phyloP scores from a whole-genome alignment of 2,113 vertebrate species.

The Trinectes maculatus region DNA sequence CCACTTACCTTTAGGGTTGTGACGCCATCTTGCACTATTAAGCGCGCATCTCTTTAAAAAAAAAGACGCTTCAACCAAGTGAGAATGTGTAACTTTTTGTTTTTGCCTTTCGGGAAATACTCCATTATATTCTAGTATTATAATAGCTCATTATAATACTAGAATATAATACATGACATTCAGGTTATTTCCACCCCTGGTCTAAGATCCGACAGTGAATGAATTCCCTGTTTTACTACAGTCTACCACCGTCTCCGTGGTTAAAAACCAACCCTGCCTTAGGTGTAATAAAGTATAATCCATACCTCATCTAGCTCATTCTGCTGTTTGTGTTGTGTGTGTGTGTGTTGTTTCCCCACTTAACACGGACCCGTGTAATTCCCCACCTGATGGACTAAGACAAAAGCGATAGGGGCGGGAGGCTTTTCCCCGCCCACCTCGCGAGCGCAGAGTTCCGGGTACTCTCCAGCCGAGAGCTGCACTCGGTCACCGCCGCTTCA shows the following conservation, averaged over 20 bases:
- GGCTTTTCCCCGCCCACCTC: conserved; percentile 43
- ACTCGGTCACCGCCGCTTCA: not conserved
- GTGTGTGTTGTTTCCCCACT: not conserved
- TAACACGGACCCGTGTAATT: conserved; percentile 3
- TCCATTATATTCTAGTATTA: too few species aligned
- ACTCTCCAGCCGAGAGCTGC: conserved; percentile 38
- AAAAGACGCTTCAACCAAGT: too few species aligned
- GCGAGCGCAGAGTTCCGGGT: conserved; percentile 70
- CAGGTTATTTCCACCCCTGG: conserved; percentile 36
- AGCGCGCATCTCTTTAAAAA: too few species aligned
- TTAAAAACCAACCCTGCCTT: conserved; percentile 55
- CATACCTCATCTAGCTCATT: conserved; percentile 30
- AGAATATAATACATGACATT: too few species aligned
- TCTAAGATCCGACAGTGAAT: conserved; percentile 28
- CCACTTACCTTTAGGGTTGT: too few species aligned
- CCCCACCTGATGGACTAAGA: conserved; percentile 57
- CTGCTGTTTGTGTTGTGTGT: not conserved
- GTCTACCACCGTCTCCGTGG: conserved; percentile 46
- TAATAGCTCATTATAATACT: too few species aligned
- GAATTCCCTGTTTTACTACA: conserved; percentile 19
- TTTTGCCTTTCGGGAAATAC: too few species aligned
- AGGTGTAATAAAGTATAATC: conserved; percentile 66
- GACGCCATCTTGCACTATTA: too few species aligned
- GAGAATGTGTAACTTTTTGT: too few species aligned
- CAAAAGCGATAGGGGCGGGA: conserved; percentile 1